phyloP scores from a whole-genome alignment of 2,113 vertebrate genomes.

The Mungos mungo region DNA sequence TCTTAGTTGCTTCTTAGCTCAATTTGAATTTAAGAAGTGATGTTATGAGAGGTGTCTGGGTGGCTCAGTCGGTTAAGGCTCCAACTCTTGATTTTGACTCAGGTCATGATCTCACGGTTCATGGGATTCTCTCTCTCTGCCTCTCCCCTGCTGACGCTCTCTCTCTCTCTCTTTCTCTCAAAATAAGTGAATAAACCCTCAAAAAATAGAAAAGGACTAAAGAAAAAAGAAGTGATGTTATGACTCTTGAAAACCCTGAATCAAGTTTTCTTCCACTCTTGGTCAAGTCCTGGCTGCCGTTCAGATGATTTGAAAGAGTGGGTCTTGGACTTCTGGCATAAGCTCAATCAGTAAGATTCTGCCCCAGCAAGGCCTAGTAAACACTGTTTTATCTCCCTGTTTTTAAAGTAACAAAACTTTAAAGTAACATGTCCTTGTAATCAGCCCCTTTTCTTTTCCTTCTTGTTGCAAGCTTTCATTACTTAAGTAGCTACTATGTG shows the following conservation, averaged over 20 bases:
- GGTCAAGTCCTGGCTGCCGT: background rate
- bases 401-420: constrained; percentile 3
- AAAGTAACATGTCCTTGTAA: background rate
- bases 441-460: background rate
- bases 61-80: no score
- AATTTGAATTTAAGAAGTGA: background rate
- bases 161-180: no score
- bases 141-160: no score
- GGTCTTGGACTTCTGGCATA: background rate
- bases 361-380: background rate
- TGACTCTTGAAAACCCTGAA: background rate
- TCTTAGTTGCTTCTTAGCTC: background rate
- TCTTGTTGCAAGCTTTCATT: background rate
- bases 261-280: background rate
- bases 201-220: no score
- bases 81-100: no score
- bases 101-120: no score
- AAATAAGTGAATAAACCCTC: no score
- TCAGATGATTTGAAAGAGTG: background rate
- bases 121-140: no score
- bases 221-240: background rate
- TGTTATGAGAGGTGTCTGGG: no score
- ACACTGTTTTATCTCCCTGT: background rate
- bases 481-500: background rate
- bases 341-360: background rate